These are phyloP conservation scores for Sprattus sprattus DNA, from an alignment of 2,113 vertebrate genomes.

Conservation along the genomic window DNA sequence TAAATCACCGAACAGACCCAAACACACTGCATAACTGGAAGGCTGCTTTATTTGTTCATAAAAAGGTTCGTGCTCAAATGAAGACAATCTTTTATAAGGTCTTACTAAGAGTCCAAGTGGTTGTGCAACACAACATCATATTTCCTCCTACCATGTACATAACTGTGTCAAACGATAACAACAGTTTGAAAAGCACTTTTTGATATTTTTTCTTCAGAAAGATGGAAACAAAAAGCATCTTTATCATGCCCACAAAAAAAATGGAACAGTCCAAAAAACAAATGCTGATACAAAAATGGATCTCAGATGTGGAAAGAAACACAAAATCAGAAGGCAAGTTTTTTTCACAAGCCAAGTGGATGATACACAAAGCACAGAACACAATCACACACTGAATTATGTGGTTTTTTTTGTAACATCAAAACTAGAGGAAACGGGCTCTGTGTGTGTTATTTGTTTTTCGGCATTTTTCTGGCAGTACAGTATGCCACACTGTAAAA, in stretches of 20 bases:
- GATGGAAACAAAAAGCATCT: constrained; percentile 60
- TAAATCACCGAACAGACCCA: constrained; percentile 29
- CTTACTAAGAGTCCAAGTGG: constrained; percentile 77
- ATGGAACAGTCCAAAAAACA: constrained; percentile 65
- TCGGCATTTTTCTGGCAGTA: constrained; percentile 65
- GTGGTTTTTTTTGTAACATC: constrained; percentile 64
- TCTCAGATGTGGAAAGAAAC: constrained; percentile 70
- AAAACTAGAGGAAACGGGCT: constrained; percentile 65
- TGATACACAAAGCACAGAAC: constrained; percentile 75
- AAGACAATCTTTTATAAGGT: constrained; percentile 82
- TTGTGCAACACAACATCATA: constrained; percentile 79
- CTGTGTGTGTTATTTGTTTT: constrained; percentile 27
- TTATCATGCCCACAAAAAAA: constrained; percentile 73
- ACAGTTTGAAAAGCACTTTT: constrained; percentile 78
- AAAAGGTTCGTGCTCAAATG: constrained; percentile 83
- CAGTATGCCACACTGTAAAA: constrained; percentile 45
- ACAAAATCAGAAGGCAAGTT: constrained; percentile 74
- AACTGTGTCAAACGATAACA: constrained; percentile 76
- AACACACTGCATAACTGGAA: constrained; percentile 71
- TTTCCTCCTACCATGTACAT: constrained; percentile 66
- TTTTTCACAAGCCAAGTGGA: constrained; percentile 76
- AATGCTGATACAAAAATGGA: constrained; percentile 55
- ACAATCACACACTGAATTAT: constrained; percentile 47
- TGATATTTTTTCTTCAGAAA: constrained; percentile 61
- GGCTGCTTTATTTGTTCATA: constrained; percentile 85